Evolutionary conservation across 1,140 invertebrate species (phyloP).

Genomic region (Megalopta genalis): DNA sequence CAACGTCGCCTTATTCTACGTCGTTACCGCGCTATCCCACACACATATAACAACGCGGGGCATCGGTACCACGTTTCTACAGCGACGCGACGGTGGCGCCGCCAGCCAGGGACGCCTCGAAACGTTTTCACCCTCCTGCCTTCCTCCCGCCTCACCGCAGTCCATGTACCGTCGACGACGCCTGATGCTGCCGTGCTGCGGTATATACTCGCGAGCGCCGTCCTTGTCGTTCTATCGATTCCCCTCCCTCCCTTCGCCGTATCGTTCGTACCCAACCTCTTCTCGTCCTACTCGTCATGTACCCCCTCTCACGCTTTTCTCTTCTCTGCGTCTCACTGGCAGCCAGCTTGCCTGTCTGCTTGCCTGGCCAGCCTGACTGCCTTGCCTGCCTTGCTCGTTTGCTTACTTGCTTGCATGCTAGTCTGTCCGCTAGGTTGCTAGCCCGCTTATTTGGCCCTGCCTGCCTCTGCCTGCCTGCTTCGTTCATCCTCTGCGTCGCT

Average conservation of each 20-base stretch:
- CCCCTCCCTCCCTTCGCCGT: constrained; percentile 64
- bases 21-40: constrained; percentile 34
- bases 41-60: background rate
- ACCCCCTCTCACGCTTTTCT: constrained; percentile 39
- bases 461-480: constrained; percentile 45
- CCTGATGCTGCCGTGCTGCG: constrained; percentile 51
- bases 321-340: constrained; percentile 41
- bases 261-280: constrained; percentile 30
- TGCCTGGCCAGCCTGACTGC: constrained; percentile 48
- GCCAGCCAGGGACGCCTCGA: constrained; percentile 52
- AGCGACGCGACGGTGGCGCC: constrained; percentile 49
- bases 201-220: constrained; percentile 55
- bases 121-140: constrained; percentile 29
- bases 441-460: constrained; percentile 49
- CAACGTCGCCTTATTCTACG: constrained; percentile 36
- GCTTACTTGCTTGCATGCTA: constrained; percentile 43
- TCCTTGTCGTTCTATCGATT: constrained; percentile 77
- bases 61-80: constrained; percentile 36
- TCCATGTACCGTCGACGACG: constrained; percentile 47
- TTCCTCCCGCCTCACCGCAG: constrained; percentile 13
- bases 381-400: constrained; percentile 41
- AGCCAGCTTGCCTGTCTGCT: constrained; percentile 48
- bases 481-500: constrained; percentile 62
- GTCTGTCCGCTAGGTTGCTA: constrained; percentile 45
- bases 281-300: constrained; percentile 43